Percentiles rank a stretch among this genome's conserved stretches.
These are phyloP conservation scores for Hypena proboscidalis DNA, from an alignment of 2,888 invertebrate genomes.

Conservation along the genomic window DNA sequence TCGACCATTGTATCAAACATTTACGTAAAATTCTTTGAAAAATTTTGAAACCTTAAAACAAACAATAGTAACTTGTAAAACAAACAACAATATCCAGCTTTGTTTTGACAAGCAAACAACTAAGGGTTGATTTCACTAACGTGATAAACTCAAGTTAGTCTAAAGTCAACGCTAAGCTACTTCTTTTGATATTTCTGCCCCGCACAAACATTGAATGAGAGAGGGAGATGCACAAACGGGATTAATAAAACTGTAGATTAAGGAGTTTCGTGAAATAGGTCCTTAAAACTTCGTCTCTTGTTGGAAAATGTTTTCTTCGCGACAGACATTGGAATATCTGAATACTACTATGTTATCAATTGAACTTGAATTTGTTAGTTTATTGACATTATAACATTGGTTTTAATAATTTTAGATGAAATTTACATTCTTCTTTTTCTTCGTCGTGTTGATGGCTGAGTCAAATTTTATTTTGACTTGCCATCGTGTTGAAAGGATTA, in stretches of 20 bases:
- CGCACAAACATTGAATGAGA: too few species aligned
- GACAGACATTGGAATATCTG: conserved; percentile 62
- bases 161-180: too few species aligned
- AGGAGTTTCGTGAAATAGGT: too few species aligned
- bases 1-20: background rate
- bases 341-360: conserved; percentile 67
- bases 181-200: too few species aligned
- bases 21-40: background rate
- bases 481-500: too few species aligned
- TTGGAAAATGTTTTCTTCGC: conserved; percentile 55
- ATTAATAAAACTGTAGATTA: too few species aligned
- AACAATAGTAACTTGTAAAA: conserved; percentile 23
- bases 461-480: too few species aligned
- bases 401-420: background rate
- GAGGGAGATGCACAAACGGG: too few species aligned
- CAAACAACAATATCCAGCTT: conserved; percentile 36
- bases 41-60: conserved; percentile 11
- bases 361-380: too few species aligned
- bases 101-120: conserved; percentile 33
- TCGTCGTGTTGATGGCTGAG: too few species aligned
- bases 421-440: background rate
- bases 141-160: too few species aligned
- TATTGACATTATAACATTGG: conserved; percentile 1
- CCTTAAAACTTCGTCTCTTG: conserved; percentile 47
- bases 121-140: too few species aligned